Conservation (phyloP, 2,797 vertebrate species). For the Neoniphon sammara region DNA sequence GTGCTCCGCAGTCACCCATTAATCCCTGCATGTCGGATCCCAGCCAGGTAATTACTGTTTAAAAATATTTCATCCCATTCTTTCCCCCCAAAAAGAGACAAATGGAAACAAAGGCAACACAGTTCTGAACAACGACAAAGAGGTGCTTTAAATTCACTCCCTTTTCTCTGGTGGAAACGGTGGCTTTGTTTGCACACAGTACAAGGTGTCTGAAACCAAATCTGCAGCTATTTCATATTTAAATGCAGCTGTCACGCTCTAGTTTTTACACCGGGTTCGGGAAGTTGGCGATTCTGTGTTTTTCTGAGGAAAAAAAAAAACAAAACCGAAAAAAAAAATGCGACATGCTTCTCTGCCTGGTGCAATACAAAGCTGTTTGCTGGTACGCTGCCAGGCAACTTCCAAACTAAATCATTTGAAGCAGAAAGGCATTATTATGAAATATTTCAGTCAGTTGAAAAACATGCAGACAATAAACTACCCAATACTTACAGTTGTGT, state of each 20-base stretch:
- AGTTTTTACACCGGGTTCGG: conserved; percentile 76
- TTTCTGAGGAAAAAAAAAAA: conserved; percentile 46
- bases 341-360: conserved; percentile 44
- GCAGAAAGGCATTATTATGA: neutral
- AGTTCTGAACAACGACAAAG: conserved; percentile 85
- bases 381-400: conserved; percentile 52
- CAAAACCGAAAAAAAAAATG: neutral
- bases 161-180: conserved; percentile 79
- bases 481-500: too few species aligned
- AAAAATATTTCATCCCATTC: conserved; percentile 99
- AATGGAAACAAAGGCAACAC: conserved; percentile 86
- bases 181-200: conserved; percentile 82
- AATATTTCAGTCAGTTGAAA: conserved; percentile 12
- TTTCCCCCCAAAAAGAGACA: conserved; percentile 87
- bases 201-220: conserved; percentile 85
- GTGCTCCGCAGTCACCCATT: conserved; percentile 96
- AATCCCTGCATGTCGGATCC: conserved; percentile 97
- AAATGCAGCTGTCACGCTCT: conserved; percentile 85
- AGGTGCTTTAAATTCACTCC: conserved; percentile 80
- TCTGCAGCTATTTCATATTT: conserved; percentile 85
- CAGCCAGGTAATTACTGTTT: conserved; percentile 99
- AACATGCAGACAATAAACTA: conserved; percentile 12
- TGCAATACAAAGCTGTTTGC: conserved; percentile 53
- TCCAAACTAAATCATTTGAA: conserved; percentile 44
- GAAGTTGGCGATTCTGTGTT: conserved; percentile 76